Conservation (phyloP, 2,888 invertebrate species). For the Phyto melanocephala region DNA sequence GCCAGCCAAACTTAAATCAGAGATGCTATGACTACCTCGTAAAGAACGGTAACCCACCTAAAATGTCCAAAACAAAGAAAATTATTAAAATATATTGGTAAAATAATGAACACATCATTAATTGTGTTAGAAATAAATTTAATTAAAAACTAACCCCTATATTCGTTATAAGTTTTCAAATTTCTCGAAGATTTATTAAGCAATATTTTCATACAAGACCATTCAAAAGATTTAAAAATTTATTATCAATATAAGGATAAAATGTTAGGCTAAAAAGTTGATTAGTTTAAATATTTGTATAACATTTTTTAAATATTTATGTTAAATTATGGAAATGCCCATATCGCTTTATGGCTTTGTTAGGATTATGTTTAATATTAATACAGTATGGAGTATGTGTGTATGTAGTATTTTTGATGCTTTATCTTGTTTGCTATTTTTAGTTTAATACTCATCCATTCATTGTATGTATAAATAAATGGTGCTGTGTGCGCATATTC, state of each 20-base stretch:
- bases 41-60: slow-evolving; percentile 89
- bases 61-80: neutral
- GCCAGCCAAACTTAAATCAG: slow-evolving; percentile 87
- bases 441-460: slow-evolving; percentile 19
- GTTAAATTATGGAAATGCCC: neutral
- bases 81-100: neutral
- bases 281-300: too few species aligned
- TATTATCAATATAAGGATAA: too few species aligned
- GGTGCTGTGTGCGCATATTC: neutral
- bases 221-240: too few species aligned
- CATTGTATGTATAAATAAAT: neutral
- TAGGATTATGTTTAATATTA: slow-evolving; percentile 8
- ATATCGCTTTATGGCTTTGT: neutral
- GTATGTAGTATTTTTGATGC: neutral
- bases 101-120: too few species aligned
- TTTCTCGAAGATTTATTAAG: too few species aligned
- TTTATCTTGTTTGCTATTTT: slow-evolving; percentile 19
- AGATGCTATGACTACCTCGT: slow-evolving; percentile 91
- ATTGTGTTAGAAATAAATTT: slow-evolving; percentile 26
- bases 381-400: neutral
- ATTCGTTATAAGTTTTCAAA: too few species aligned
- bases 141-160: too few species aligned
- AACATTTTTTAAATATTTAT: too few species aligned
- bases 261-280: slow-evolving; percentile 44
- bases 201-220: too few species aligned